These are phyloP conservation scores for Hyperoplus lanceolatus DNA, from an alignment of 2,797 vertebrate genomes.

Conservation along the genomic window DNA sequence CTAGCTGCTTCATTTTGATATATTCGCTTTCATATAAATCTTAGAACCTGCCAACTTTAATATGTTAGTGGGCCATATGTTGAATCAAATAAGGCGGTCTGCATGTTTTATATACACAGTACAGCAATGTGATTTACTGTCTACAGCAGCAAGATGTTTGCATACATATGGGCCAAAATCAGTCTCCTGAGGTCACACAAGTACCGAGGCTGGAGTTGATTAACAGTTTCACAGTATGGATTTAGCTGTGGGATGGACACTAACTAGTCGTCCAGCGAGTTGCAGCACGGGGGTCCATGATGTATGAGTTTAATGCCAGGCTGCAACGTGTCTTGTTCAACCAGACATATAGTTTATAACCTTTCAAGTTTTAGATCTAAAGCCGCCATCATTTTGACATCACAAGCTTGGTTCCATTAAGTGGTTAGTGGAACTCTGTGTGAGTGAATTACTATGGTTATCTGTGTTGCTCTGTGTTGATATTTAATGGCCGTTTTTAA, in stretches of 20 bases:
- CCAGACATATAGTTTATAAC: conserved; percentile 38
- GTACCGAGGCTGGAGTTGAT: conserved; percentile 7
- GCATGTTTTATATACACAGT: background rate
- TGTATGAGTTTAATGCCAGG: conserved; percentile 15
- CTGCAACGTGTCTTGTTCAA: conserved; percentile 35
- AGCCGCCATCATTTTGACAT: conserved; percentile 31
- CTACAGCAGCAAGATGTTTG: background rate
- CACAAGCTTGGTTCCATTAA: conserved; percentile 17
- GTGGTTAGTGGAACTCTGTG: conserved; percentile 10
- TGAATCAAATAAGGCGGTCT: background rate
- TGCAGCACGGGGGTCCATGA: background rate
- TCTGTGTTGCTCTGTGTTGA: conserved; percentile 2
- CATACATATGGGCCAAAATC: background rate
- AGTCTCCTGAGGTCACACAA: conserved; percentile 3
- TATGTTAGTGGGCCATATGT: conserved; percentile 7
- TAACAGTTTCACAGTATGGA: background rate
- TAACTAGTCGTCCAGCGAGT: background rate
- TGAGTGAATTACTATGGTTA: background rate
- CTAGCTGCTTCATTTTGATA: background rate
- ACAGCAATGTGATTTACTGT: conserved; percentile 10
- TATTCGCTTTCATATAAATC: background rate
- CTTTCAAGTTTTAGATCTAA: background rate
- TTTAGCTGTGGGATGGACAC: background rate
- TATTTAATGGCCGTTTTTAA: background rate
- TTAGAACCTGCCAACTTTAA: conserved; percentile 5